Evolutionary conservation across 2,113 vertebrate species (phyloP).

Genomic region (Mus musculus): GRCm39 chr4:68450001-68450500

Average conservation of each 20-base stretch:
- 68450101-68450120: not conserved
- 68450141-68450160: not conserved
- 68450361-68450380: rapidly evolving
- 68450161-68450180: not conserved
- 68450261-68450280: not conserved
- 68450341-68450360: not conserved
- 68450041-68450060: not conserved
- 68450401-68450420: conserved; percentile 42
- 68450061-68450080: not conserved
- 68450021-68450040: not conserved
- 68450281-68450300: not conserved
- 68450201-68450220: not conserved
- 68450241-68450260: not conserved
- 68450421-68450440: conserved; percentile 2
- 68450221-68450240: not conserved
- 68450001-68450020: not conserved
- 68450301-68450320: not conserved
- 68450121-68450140: not conserved
- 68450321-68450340: not conserved
- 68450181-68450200: not conserved
- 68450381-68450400: conserved; percentile 25
- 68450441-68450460: conserved; percentile 69
- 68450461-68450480: conserved; percentile 57
- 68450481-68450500: conserved; percentile 65
- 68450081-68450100: not conserved